phyloP scores from a whole-genome alignment of 2,113 vertebrate genomes.

The Monopterus albus region DNA sequence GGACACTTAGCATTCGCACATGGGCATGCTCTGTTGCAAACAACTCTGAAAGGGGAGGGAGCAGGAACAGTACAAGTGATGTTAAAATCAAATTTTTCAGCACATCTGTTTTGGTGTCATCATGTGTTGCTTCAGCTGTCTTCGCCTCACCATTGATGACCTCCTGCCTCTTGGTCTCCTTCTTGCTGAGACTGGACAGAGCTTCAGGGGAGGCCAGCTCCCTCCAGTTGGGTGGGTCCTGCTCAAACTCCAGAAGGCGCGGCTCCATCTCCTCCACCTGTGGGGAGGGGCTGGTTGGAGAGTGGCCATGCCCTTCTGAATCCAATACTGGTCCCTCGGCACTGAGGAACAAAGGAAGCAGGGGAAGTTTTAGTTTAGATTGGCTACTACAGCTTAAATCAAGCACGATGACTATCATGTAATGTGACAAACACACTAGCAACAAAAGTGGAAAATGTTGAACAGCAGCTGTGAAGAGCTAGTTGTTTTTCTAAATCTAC shows the following conservation, averaged over 20 bases:
- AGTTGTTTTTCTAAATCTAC: constrained; percentile 6
- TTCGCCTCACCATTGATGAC: constrained; percentile 88
- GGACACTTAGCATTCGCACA: constrained; percentile 89
- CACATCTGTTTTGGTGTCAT: not conserved
- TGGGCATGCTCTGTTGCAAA: constrained; percentile 91
- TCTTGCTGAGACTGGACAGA: constrained; percentile 86
- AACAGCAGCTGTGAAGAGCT: constrained; percentile 4
- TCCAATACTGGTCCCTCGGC: constrained; percentile 69
- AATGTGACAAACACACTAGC: not conserved
- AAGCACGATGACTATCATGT: not conserved
- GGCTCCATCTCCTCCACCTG: constrained; percentile 87
- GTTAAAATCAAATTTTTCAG: not conserved
- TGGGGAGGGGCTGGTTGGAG: constrained; percentile 71
- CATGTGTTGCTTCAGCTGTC: not conserved
- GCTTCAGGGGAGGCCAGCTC: constrained; percentile 79
- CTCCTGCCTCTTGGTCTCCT: constrained; percentile 90
- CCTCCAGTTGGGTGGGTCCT: constrained; percentile 90
- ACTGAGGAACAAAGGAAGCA: constrained; percentile 65
- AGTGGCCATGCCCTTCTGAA: constrained; percentile 63
- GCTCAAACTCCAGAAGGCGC: constrained; percentile 86
- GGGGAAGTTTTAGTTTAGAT: not conserved
- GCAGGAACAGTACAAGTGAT: not conserved
- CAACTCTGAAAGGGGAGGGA: constrained; percentile 79
- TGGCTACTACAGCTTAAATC: not conserved
- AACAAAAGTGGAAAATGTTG: not conserved